Conservation (phyloP, 1,140 invertebrate species). For the Limonius californicus region DNA sequence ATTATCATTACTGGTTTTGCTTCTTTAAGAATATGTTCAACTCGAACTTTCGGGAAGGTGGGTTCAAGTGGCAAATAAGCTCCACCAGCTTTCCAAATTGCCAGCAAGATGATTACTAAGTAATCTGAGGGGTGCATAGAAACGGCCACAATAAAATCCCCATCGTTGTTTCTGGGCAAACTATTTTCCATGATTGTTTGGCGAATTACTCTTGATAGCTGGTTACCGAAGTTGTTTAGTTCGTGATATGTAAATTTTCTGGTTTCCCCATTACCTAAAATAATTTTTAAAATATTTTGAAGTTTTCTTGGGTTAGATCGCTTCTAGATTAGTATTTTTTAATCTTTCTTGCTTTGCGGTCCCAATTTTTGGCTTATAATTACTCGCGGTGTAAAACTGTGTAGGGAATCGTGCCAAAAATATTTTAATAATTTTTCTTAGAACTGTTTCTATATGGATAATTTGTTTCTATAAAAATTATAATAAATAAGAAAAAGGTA, state of each 20-base stretch:
- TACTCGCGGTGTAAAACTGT: too few species aligned
- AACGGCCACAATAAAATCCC: conserved; percentile 67
- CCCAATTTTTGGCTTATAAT: too few species aligned
- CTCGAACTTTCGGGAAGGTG: conserved; percentile 66
- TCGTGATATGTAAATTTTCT: conserved; percentile 50
- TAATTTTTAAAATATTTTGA: background rate
- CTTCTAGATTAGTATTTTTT: too few species aligned
- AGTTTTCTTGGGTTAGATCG: too few species aligned
- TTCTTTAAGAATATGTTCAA: conserved; percentile 74
- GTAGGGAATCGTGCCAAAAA: too few species aligned
- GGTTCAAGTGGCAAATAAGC: conserved; percentile 79
- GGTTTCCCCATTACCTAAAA: conserved; percentile 9
- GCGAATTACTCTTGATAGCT: conserved; percentile 56
- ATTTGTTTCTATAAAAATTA: too few species aligned
- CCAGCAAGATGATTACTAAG: conserved; percentile 64
- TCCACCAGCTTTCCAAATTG: conserved; percentile 76
- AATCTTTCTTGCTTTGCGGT: too few species aligned
- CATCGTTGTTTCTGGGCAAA: conserved; percentile 55
- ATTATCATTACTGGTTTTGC: conserved; percentile 67
- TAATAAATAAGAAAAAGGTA: too few species aligned
- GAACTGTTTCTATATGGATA: too few species aligned
- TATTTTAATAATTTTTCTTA: too few species aligned
- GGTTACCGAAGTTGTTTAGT: conserved; percentile 57
- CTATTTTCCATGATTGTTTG: conserved; percentile 45
- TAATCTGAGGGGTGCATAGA: conserved; percentile 71